phyloP scores from a whole-genome alignment of 2,113 vertebrate species.

The Cryptoleucopteryx plumbea region DNA sequence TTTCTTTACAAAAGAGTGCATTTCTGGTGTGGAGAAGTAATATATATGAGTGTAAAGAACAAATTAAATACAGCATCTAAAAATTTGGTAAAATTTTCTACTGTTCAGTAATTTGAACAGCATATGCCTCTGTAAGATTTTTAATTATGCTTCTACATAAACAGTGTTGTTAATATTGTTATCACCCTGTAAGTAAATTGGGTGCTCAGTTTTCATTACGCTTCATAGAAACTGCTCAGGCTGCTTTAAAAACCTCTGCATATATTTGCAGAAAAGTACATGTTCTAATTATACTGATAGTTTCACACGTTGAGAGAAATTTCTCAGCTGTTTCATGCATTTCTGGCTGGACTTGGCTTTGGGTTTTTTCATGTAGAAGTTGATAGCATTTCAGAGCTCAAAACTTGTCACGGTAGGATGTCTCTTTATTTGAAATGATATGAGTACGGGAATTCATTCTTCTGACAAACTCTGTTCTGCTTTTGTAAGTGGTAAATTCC shows the following conservation, averaged over 20 bases:
- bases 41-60: neutral
- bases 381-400: neutral
- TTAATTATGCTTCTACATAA: neutral
- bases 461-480: neutral
- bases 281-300: neutral
- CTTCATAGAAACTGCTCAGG: neutral
- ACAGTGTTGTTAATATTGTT: neutral
- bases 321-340: neutral
- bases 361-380: neutral
- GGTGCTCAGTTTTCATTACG: neutral
- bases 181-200: neutral
- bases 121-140: neutral
- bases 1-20: neutral
- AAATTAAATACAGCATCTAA: neutral
- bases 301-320: neutral
- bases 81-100: neutral
- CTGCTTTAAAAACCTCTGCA: neutral
- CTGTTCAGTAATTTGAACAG: neutral
- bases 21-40: neutral
- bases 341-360: neutral
- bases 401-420: neutral
- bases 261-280: neutral
- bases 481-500: slow-evolving; percentile 19
- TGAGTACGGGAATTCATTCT: neutral
- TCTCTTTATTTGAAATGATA: neutral